Evolutionary conservation across 1,140 invertebrate genomes (phyloP).

Genomic region (Cryptotermes secundus): DNA sequence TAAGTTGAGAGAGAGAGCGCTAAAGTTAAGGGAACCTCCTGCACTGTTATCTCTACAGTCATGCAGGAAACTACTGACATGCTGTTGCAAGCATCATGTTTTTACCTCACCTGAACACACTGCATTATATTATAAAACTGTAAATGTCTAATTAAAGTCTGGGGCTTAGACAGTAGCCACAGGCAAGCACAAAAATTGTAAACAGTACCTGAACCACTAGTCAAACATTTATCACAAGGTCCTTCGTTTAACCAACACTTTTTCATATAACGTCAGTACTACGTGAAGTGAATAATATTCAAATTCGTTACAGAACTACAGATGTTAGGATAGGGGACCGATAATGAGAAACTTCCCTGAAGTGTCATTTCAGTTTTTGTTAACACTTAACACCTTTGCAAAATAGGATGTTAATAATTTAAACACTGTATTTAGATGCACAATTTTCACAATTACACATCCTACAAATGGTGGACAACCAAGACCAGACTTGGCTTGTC

Average conservation of each 20-base stretch:
- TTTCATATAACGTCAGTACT: background rate
- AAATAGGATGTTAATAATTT: background rate
- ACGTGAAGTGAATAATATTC: background rate
- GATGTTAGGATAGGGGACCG: background rate
- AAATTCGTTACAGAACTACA: background rate
- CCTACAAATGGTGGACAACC: constrained; percentile 12
- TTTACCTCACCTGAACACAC: too few relatives aligned
- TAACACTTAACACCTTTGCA: background rate
- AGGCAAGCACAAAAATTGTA: too few relatives aligned
- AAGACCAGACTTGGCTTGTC: background rate
- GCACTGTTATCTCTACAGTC: too few relatives aligned
- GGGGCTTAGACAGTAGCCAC: too few relatives aligned
- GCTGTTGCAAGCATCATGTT: too few relatives aligned
- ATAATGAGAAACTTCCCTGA: background rate
- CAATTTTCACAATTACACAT: background rate
- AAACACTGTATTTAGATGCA: background rate
- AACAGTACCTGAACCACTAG: too few relatives aligned
- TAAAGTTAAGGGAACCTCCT: too few relatives aligned
- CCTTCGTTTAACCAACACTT: background rate
- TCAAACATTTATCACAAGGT: too few relatives aligned
- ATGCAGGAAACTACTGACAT: too few relatives aligned
- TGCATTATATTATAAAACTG: too few relatives aligned
- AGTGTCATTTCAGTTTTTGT: background rate
- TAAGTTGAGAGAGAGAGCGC: too few relatives aligned
- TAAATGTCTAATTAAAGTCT: too few relatives aligned